These are phyloP conservation scores for Rotaria macrura DNA, from an alignment of 2,888 invertebrate species.

Conservation along the genomic window DNA sequence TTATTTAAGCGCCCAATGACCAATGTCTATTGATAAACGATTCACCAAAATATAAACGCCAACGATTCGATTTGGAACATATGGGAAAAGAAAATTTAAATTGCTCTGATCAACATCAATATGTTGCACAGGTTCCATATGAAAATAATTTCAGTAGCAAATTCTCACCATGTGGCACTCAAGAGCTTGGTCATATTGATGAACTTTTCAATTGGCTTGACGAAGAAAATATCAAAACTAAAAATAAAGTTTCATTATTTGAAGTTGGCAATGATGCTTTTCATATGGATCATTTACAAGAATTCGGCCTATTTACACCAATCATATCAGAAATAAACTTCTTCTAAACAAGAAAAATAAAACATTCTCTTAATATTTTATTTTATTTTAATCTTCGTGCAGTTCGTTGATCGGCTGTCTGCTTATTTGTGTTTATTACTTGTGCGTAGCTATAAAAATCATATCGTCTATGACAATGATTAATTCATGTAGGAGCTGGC, in stretches of 20 bases:
- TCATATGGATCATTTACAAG: too few relatives aligned
- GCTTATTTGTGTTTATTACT: background rate
- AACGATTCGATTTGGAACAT: background rate
- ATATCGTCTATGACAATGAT: background rate
- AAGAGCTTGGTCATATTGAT: background rate
- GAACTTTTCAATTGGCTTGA: background rate
- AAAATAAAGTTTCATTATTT: background rate
- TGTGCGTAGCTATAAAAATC: background rate
- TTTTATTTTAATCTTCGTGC: background rate
- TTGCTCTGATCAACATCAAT: background rate
- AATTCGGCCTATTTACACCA: background rate
- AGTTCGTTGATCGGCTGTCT: background rate
- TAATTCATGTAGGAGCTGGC: background rate
- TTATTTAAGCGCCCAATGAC: background rate
- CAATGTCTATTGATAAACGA: background rate
- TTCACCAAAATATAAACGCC: background rate
- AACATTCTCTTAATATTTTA: background rate
- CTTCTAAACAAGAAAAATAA: background rate
- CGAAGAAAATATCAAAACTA: background rate
- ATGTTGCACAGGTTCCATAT: background rate
- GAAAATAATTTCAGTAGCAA: background rate
- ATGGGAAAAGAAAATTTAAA: background rate
- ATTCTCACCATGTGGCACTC: background rate
- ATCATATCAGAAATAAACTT: background rate
- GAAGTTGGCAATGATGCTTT: background rate